These are phyloP conservation scores for Terrapene triunguis DNA, from an alignment of 2,113 vertebrate species.

Conservation along the genomic window DNA sequence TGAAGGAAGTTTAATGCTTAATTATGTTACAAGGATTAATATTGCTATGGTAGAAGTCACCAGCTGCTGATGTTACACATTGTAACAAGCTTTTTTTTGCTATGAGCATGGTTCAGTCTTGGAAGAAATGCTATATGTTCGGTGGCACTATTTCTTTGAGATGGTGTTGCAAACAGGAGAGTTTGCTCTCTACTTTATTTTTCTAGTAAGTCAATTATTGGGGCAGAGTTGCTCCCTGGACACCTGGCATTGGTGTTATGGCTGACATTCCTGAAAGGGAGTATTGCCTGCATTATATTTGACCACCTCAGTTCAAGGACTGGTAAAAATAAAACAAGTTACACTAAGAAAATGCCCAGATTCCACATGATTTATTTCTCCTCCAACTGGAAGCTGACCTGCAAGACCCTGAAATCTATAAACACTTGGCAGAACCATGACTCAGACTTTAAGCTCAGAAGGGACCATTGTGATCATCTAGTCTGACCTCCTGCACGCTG, in stretches of 20 bases:
- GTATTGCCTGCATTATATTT: too few species aligned
- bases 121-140: not conserved
- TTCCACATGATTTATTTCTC: too few species aligned
- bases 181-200: not conserved
- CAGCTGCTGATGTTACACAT: not conserved
- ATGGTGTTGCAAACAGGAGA: not conserved
- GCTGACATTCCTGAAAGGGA: too few species aligned
- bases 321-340: too few species aligned
- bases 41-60: not conserved
- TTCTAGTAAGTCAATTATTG: not conserved
- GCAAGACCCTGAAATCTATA: not conserved
- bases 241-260: too few species aligned
- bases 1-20: not conserved
- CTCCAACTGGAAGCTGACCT: not conserved
- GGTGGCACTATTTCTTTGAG: not conserved
- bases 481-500: too few species aligned
- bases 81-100: not conserved
- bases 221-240: too few species aligned
- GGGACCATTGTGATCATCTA: too few species aligned
- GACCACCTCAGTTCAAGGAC: not conserved
- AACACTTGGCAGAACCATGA: not conserved
- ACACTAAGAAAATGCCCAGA: too few species aligned
- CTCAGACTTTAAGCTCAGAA: too few species aligned
- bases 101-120: not conserved
- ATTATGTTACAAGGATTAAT: not conserved